Conservation (phyloP, 2,888 invertebrate genomes). For the Nebria salina region DNA sequence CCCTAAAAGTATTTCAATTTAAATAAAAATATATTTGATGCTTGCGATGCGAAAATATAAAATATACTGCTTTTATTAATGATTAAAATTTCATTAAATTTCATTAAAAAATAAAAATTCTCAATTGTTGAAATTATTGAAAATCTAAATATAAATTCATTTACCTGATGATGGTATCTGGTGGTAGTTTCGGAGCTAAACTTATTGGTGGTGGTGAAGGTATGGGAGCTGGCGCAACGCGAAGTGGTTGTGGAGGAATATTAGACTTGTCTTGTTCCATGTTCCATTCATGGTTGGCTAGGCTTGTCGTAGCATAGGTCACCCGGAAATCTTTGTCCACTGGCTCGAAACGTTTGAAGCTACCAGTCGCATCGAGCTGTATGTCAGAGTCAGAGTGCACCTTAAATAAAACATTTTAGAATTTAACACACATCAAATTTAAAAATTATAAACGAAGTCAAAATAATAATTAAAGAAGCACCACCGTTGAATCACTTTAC, state of each 20-base stretch:
- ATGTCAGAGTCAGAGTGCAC: slow-evolving; percentile 74
- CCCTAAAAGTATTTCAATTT: too few relatives aligned
- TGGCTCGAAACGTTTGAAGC: slow-evolving; percentile 73
- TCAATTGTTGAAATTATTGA: too few relatives aligned
- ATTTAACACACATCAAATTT: not conserved
- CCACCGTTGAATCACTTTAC: too few relatives aligned
- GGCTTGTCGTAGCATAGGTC: slow-evolving; percentile 62
- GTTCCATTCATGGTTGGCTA: slow-evolving; percentile 53
- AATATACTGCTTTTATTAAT: too few relatives aligned
- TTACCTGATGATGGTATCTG: slow-evolving; percentile 38
- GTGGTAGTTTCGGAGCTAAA: slow-evolving; percentile 48
- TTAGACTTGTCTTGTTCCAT: slow-evolving; percentile 52
- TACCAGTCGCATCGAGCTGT: slow-evolving; percentile 69
- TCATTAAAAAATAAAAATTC: too few relatives aligned
- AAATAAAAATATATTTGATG: too few relatives aligned
- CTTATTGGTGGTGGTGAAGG: slow-evolving; percentile 50
- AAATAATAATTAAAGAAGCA: too few relatives aligned
- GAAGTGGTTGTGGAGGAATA: slow-evolving; percentile 74
- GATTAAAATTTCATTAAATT: too few relatives aligned
- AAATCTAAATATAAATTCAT: too few relatives aligned
- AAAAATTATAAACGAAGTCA: too few relatives aligned
- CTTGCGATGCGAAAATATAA: too few relatives aligned
- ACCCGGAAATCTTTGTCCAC: slow-evolving; percentile 68
- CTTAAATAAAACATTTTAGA: slow-evolving; percentile 56
- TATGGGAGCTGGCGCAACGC: slow-evolving; percentile 67